phyloP scores from a whole-genome alignment of 2,113 vertebrate genomes.

The Sphyrna mokarran region DNA sequence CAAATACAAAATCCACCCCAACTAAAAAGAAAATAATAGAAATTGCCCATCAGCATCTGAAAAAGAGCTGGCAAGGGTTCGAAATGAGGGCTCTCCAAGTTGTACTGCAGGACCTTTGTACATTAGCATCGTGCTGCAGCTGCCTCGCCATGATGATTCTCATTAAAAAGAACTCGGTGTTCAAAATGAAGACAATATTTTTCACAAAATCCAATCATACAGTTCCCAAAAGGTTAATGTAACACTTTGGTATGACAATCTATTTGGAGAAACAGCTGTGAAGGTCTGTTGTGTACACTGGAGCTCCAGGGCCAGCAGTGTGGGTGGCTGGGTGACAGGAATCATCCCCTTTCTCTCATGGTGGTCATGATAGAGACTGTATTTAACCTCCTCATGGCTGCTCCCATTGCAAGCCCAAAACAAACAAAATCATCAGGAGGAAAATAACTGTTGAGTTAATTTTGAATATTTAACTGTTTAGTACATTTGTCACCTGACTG shows the following conservation, averaged over 20 bases:
- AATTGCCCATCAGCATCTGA: not conserved
- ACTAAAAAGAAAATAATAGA: not conserved
- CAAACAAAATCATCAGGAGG: not conserved
- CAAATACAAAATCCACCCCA: not conserved
- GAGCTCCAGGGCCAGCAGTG: constrained; percentile 34
- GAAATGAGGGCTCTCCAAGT: no score
- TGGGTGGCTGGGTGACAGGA: constrained; percentile 31
- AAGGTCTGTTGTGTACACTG: constrained; percentile 31
- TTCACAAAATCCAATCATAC: not conserved
- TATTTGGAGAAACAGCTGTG: constrained; percentile 25
- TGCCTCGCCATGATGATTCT: not conserved
- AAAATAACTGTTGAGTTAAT: not conserved
- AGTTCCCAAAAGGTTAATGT: constrained; percentile 19
- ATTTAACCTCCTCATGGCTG: not conserved
- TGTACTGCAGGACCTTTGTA: not conserved
- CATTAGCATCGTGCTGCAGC: not conserved
- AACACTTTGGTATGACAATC: constrained; percentile 30
- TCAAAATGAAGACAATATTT: not conserved
- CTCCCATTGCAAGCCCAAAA: not conserved
- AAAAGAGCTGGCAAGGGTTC: not conserved
- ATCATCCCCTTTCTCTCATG: constrained; percentile 4
- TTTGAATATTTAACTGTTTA: not conserved
- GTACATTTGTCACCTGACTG: not conserved
- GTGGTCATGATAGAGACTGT: constrained; percentile 6
- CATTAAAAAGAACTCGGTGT: not conserved